A percentile compares a stretch with the other conserved stretches of the same genome.
Evolutionary conservation across 2,113 vertebrate species (phyloP).

Genomic region (Pyxicephalus adspersus): DNA sequence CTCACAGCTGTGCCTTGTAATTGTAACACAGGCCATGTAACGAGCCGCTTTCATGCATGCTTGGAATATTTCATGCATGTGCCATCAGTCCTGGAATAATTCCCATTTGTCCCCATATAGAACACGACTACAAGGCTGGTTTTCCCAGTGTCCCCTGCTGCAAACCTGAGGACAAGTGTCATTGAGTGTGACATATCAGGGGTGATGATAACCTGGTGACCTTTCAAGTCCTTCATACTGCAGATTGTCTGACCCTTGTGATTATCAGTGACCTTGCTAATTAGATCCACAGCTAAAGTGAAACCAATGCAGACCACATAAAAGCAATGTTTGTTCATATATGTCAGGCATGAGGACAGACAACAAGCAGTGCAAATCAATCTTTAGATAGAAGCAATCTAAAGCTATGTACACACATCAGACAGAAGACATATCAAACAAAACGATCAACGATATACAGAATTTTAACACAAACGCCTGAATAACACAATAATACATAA

Average conservation of each 20-base stretch:
- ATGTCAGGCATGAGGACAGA: neutral
- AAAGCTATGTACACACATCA: too few relatives aligned
- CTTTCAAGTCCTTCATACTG: neutral
- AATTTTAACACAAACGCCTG: too few relatives aligned
- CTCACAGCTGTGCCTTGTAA: conserved; percentile 5
- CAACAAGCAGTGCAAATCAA: neutral
- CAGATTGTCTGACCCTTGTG: conserved; percentile 6
- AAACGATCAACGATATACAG: too few relatives aligned
- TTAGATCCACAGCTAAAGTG: conserved; percentile 17
- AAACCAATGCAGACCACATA: neutral
- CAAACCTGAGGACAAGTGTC: neutral
- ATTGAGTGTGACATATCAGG: neutral
- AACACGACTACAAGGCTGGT: too few relatives aligned
- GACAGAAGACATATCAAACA: too few relatives aligned
- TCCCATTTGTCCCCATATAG: neutral
- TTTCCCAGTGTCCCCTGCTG: conserved; percentile 1
- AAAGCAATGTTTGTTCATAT: neutral
- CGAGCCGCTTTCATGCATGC: neutral
- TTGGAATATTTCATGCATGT: neutral
- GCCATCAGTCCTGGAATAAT: neutral
- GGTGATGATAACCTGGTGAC: conserved; percentile 44
- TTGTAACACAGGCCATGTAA: neutral
- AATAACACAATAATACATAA: too few relatives aligned
- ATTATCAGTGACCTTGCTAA: conserved; percentile 25
- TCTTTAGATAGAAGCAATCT: neutral